Conservation (phyloP, 1,140 invertebrate species). For the Nephotettix cincticeps region DNA sequence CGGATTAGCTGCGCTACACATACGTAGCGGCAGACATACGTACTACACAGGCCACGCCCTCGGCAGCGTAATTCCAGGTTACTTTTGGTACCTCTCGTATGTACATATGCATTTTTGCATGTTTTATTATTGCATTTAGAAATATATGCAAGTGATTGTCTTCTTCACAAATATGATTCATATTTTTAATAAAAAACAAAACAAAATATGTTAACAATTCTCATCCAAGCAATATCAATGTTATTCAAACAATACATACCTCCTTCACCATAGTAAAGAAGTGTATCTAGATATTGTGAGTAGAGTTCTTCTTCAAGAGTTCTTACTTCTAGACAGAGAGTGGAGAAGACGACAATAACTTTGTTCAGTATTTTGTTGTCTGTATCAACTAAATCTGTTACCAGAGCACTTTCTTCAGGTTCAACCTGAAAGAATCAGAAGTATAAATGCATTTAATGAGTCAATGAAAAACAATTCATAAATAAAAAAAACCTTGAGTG, state of each 20-base stretch:
- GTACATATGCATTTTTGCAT: not conserved
- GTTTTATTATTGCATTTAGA: not conserved
- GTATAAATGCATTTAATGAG: not conserved
- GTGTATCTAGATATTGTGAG: conserved; percentile 58
- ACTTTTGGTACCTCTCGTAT: not conserved
- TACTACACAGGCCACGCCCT: too few species aligned
- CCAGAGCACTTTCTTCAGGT: conserved; percentile 22
- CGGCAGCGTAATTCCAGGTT: too few species aligned
- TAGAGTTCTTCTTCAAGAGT: conserved; percentile 66
- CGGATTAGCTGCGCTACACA: too few species aligned
- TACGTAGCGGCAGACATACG: too few species aligned
- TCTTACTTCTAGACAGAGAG: conserved; percentile 74
- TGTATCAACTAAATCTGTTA: conserved; percentile 64
- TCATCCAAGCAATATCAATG: not conserved
- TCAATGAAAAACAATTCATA: not conserved
- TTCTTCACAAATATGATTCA: not conserved
- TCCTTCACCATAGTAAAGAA: conserved; percentile 65
- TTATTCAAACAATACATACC: conserved; percentile 30
- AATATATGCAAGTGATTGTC: not conserved
- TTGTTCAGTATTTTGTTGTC: conserved; percentile 83
- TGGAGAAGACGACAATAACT: conserved; percentile 75
- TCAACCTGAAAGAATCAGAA: conserved; percentile 54
- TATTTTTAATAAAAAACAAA: not conserved
- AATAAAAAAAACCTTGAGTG: not conserved
- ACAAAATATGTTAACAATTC: too few species aligned